Conservation (phyloP, 2,888 invertebrate genomes). For the Sphecodes monilicornis region DNA sequence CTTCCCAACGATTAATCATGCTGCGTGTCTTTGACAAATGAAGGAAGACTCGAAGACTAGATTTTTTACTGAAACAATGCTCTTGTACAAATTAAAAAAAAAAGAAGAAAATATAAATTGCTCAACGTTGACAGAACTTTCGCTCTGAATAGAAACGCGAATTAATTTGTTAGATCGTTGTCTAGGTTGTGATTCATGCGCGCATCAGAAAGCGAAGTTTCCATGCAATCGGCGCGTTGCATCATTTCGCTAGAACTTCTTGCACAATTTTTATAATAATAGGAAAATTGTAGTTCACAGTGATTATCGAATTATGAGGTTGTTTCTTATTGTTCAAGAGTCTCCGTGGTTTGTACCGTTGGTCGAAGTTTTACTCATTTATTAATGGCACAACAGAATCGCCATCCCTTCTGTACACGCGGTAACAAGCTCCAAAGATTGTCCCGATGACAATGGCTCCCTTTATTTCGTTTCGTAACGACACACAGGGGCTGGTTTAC, state of each 20-base stretch:
- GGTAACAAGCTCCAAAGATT: background rate
- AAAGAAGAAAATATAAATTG: too few relatives aligned
- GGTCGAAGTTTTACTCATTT: background rate
- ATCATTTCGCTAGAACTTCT: background rate
- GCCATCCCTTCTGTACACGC: too few relatives aligned
- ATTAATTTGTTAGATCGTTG: background rate
- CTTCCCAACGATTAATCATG: background rate
- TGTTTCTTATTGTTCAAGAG: background rate
- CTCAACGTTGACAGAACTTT: background rate
- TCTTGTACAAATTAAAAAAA: background rate
- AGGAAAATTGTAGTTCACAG: background rate
- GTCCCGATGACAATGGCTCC: conserved; percentile 1
- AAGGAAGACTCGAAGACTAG: background rate
- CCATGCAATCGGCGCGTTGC: background rate
- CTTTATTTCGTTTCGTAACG: conserved; percentile 19
- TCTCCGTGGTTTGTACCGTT: background rate
- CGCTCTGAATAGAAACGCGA: background rate
- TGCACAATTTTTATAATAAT: background rate
- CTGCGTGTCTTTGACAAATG: background rate
- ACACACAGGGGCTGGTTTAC: conserved; percentile 46
- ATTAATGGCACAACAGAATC: background rate
- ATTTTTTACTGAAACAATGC: background rate
- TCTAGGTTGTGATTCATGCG: background rate
- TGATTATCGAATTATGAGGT: background rate
- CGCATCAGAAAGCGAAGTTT: background rate